Evolutionary conservation across 2,888 invertebrate species (phyloP), one percentile per base, ranked within the genome.

Genomic region (Temnothorax ravouxi): DNA sequence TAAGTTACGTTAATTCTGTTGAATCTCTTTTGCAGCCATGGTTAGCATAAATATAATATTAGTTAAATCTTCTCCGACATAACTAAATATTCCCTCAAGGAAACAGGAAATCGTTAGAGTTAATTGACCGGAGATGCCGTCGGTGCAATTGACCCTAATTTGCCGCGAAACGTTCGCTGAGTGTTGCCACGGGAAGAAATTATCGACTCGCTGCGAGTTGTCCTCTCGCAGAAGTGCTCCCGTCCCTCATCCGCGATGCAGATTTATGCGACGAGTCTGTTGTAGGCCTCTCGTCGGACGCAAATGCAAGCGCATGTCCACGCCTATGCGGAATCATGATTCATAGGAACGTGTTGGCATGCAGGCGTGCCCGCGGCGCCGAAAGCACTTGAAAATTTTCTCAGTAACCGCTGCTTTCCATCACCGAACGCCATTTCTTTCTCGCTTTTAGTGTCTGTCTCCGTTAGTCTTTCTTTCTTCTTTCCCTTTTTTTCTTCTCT

Each of bases 321-420:
- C 67, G 67, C 77, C 77, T 77, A 77, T 77, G 77, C 44, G 29
- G 44, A 67, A 77, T 77, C 77, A 25, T 77, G 77, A 77, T 77
- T 77, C 77, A 77, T 56, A 77, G 67, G 29, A 77, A 77, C 77
- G 77, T 67, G 54, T 77, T n/a, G 77, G 77, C n/a, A 77, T 44
- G 44, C 67, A 67, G 56, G n/a, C 67, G 13, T 21, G 56, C 41
- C 54, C n/a, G 25, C n/a, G 56, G 67, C n/a, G 61, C 74, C 47
- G 29, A 75, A 61, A 47, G 54, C 44, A 56, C 54, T 77, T 67
- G 54, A 77, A 77, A 54, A 56, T 67, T 77, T 77, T 56, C 64
- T 64, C 54, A 54, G 18, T 41, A 13, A 54, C 18, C 52, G 41
- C 41, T 67, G 64, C 66, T 80, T 66, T 79, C 41, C 80, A 66